These are phyloP conservation scores for Falco naumanni DNA, from an alignment of 2,797 vertebrate genomes.

Conservation along the genomic window DNA sequence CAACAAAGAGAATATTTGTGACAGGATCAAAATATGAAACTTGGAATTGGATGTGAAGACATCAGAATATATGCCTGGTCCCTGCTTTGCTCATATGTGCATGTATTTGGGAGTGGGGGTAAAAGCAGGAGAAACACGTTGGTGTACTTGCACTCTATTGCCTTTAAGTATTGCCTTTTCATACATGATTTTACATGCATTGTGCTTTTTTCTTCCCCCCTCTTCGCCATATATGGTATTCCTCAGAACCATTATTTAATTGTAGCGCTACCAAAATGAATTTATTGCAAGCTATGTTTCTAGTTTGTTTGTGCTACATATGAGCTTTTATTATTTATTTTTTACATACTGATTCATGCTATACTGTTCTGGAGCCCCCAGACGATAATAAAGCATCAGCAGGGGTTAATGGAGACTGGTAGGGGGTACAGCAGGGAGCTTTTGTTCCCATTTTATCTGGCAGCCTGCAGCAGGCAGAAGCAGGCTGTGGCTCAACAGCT, in stretches of 20 bases:
- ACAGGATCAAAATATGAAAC: background rate
- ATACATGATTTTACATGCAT: background rate
- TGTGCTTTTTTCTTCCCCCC: background rate
- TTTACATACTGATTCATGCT: conserved; percentile 22
- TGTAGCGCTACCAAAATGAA: background rate
- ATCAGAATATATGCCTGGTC: background rate
- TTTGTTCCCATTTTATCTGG: conserved; percentile 78
- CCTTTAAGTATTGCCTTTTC: background rate
- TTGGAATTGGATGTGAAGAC: background rate
- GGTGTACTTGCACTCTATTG: background rate
- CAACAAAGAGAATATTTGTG: background rate
- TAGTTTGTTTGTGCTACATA: conserved; percentile 20
- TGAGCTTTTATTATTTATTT: conserved; percentile 47
- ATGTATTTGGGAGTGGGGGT: background rate
- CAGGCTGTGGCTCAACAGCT: conserved; percentile 72
- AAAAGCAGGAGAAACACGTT: background rate
- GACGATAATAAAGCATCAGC: conserved; percentile 68
- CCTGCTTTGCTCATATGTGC: background rate
- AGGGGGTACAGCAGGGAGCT: conserved; percentile 65
- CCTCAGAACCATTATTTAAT: background rate
- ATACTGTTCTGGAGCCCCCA: conserved; percentile 50
- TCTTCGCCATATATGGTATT: background rate
- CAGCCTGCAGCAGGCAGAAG: conserved; percentile 73
- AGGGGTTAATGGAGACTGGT: conserved; percentile 72
- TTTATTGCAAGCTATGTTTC: background rate